phyloP scores from a whole-genome alignment of 2,797 vertebrate genomes.

The Megalops cyprinoides region DNA sequence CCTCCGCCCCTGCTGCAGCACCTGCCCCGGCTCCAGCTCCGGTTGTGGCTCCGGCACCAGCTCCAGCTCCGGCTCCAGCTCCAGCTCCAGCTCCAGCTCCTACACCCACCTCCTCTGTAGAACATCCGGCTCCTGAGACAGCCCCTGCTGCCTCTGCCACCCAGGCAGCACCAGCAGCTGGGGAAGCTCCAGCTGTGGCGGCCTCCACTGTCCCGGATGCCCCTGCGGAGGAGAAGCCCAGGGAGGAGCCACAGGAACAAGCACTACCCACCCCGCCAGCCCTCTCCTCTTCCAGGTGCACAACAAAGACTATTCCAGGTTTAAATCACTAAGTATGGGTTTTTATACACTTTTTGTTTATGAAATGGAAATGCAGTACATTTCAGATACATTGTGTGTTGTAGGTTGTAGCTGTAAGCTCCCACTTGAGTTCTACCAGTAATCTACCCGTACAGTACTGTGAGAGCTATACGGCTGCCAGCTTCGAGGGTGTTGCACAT shows the following conservation, averaged over 20 bases:
- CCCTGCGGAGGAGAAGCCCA: constrained; percentile 52
- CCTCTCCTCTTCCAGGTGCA: constrained; percentile 49
- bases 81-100: constrained; percentile 30
- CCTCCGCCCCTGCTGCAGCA: constrained; percentile 35
- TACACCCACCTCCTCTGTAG: constrained; percentile 25
- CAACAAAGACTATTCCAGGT: background rate
- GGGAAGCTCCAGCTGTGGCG: background rate
- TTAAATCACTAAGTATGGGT: background rate
- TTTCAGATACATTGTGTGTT: background rate
- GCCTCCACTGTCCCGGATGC: constrained; percentile 19
- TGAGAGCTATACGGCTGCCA: background rate
- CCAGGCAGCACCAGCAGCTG: constrained; percentile 12
- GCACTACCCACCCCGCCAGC: constrained; percentile 43
- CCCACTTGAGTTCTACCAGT: background rate
- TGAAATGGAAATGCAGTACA: background rate
- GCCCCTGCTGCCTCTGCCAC: constrained; percentile 20
- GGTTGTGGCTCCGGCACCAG: constrained; percentile 20
- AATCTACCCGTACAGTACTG: background rate
- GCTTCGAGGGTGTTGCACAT: background rate
- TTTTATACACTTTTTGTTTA: background rate
- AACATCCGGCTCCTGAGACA: background rate
- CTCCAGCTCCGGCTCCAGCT: constrained; percentile 22
- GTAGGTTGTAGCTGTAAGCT: background rate
- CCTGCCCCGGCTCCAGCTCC: constrained; percentile 16
- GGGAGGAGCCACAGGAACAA: constrained; percentile 50